phyloP scores from a whole-genome alignment of 2,888 invertebrate genomes.

The Lycaena phlaeas region DNA sequence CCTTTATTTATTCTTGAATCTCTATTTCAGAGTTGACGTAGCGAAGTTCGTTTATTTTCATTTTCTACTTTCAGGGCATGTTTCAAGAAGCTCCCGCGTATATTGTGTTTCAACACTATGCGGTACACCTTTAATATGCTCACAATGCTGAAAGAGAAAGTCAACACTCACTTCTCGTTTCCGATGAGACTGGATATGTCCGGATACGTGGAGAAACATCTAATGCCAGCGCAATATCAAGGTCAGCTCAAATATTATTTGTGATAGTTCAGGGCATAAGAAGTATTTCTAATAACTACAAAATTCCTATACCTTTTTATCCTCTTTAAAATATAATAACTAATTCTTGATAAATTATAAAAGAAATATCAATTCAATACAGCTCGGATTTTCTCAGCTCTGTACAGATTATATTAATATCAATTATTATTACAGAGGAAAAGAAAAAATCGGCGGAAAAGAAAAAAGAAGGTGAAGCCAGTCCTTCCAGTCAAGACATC shows the following conservation, averaged over 20 bases:
- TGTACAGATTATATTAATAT: too few relatives aligned
- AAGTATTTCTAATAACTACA: too few relatives aligned
- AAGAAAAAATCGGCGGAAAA: conserved; percentile 67
- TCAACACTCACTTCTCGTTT: conserved; percentile 97
- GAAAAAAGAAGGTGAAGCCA: conserved; percentile 51
- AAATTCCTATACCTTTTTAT: too few relatives aligned
- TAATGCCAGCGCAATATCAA: conserved; percentile 91
- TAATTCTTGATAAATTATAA: too few relatives aligned
- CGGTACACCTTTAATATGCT: conserved; percentile 98
- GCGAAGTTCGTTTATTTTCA: neutral
- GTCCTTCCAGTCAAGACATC: conserved; percentile 48
- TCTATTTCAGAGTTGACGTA: too few relatives aligned
- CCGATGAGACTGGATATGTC: conserved; percentile 95
- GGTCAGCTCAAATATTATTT: too few relatives aligned
- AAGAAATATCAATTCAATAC: too few relatives aligned
- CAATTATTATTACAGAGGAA: conserved; percentile 77
- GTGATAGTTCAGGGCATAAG: too few relatives aligned
- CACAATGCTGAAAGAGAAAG: conserved; percentile 97
- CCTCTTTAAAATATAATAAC: too few relatives aligned
- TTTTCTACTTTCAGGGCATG: conserved; percentile 78
- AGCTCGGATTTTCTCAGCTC: too few relatives aligned
- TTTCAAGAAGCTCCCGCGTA: conserved; percentile 93
- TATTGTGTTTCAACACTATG: conserved; percentile 97
- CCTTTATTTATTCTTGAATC: too few relatives aligned
- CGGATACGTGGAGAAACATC: conserved; percentile 92